Evolutionary conservation across 2,113 vertebrate species (phyloP).

Genomic region (Peromyscus maniculatus): DNA sequence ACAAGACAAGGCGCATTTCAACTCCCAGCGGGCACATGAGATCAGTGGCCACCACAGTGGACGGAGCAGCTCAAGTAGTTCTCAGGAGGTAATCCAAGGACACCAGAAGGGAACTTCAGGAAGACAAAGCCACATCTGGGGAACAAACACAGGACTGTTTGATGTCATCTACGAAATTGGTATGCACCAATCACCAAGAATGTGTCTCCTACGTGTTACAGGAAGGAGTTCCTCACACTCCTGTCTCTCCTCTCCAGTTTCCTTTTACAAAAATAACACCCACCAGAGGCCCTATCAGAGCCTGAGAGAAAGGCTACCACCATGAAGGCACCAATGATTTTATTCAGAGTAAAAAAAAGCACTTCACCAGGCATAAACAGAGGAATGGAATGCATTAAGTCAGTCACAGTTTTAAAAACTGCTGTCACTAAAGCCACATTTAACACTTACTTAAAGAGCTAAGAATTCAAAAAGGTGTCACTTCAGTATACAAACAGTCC

Average conservation of each 20-base stretch:
- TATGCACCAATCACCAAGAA: neutral
- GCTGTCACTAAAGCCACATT: constrained; percentile 78
- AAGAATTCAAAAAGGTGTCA: constrained; percentile 85
- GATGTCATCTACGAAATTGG: neutral
- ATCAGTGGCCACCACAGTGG: neutral
- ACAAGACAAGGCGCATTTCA: neutral
- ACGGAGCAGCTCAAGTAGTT: neutral
- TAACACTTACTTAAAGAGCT: constrained; percentile 86
- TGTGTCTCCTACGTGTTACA: neutral
- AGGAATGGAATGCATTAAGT: constrained; percentile 77
- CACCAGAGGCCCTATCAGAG: constrained; percentile 19
- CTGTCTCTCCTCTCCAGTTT: neutral
- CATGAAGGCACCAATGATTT: constrained; percentile 81
- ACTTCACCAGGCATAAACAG: constrained; percentile 81
- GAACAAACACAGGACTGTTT: neutral
- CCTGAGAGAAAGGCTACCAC: constrained; percentile 66
- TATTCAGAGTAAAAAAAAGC: constrained; percentile 85
- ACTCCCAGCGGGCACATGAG: neutral
- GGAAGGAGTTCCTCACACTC: neutral
- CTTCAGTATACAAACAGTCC: constrained; percentile 84
- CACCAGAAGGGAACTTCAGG: neutral
- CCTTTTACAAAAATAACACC: constrained; percentile 50
- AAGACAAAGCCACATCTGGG: neutral
- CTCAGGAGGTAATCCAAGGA: neutral
- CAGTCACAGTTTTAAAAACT: constrained; percentile 83